Evolutionary conservation across 2,113 vertebrate genomes (phyloP).

Genomic region (Phodopus roborovskii): DNA sequence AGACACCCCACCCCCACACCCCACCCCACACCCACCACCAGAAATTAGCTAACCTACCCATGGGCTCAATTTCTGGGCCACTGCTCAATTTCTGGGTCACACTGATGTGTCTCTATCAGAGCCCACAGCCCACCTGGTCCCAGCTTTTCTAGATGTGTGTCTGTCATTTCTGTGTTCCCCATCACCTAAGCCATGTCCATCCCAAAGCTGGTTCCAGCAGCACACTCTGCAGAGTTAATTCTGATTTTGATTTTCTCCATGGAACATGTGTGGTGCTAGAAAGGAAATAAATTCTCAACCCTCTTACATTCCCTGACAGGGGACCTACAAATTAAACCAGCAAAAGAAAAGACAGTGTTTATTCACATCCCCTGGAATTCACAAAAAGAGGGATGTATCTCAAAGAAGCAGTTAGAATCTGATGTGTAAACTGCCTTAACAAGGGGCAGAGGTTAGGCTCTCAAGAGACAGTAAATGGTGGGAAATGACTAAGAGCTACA

Average conservation of each 20-base stretch:
- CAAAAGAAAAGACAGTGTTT: neutral
- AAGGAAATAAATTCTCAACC: neutral
- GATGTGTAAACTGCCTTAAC: neutral
- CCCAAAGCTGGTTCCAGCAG: neutral
- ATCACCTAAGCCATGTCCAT: neutral
- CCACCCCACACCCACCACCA: neutral
- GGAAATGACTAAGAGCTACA: neutral
- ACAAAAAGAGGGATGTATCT: neutral
- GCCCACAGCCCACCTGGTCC: neutral
- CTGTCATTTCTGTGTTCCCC: neutral
- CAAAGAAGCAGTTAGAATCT: neutral
- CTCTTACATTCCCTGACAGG: neutral
- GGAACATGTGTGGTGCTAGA: neutral
- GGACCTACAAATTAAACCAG: neutral
- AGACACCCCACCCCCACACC: too few species aligned
- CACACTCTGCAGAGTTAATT: neutral
- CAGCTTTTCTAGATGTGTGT: neutral
- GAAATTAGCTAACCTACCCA: neutral
- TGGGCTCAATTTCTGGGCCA: neutral
- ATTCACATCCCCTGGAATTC: neutral
- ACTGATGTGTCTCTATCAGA: neutral
- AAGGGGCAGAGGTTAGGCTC: neutral
- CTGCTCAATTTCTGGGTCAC: too few species aligned
- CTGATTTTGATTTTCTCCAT: neutral
- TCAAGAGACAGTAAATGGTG: neutral